Base-by-base conservation (phyloP, 2,888 invertebrate species). In the Prenolepis imparis region DNA sequence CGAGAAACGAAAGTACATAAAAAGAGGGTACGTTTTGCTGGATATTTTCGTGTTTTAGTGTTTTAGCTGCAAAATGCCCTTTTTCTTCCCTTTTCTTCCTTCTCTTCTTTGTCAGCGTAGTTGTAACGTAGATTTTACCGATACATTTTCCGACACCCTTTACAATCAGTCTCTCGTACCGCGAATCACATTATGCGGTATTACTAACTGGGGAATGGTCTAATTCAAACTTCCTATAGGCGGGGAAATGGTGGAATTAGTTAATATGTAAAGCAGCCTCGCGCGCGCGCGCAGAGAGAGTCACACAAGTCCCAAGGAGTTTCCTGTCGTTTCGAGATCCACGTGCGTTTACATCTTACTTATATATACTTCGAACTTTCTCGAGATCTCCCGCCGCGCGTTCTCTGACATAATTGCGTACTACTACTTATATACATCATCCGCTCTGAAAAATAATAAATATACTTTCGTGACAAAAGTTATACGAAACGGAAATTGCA, bases 181-280 rank as follows among this genome's bases (percentile, higher is more conserved):
- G 83, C 85, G 81, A 57, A 72, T 59, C 66, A 84, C 82, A 84
- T 89, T 88, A 87, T 82, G 75, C 84, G 83, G 75, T 88, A 89
- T 87, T 89, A 85, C 87, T 88, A 87, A 89, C 89, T 81, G 84
- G 89, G 89, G 87, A 89, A 88, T 84, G 88, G 87, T 89, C 89
- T 89, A 89, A 89, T 89, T 86, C 89, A 85, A 89, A 89, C 89
- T 89, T 89, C 83, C 84, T 68, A 66, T n/a, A 28, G 28, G 28
- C 72, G 84, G 84, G 36, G 36, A 5, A 87, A 89, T 84, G 87
- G 84, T 72, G 77, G 84, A 89, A 89, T 89, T 89, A 89, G 89
- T 89, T 89, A 89, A 89, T 89, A 89, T 89, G 89, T 87, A 89
- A 89, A 89, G 84, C 88, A 89, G 89, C 63, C n/a, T n/a, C n/a